Base-by-base conservation (phyloP, 2,888 invertebrate species). In the Enchytraeus crypticus region DNA sequence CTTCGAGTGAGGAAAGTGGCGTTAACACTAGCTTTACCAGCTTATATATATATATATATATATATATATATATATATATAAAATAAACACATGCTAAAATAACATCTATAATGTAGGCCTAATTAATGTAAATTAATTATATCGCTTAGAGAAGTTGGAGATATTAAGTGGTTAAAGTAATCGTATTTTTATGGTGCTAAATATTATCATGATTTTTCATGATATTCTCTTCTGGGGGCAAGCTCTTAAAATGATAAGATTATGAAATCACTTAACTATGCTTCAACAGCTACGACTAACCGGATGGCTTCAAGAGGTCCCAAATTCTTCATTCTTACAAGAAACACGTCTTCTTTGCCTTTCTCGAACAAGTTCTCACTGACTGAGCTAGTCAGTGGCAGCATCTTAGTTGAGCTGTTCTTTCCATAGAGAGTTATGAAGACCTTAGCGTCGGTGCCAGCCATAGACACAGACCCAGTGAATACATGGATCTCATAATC, bases 361-460 rank as follows among this genome's bases (percentile, higher is more conserved):
- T 60, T 59, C 68, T 71, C 59, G 26, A 65, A 64, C 26, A 47
- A 23, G 23, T 29, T 43, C 18, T 55, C 71, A 65, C 29, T 66
- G 57, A 11, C 69, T 72, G 53, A 64, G 45, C 68, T 69, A 11
- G 49, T 47, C 21, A 73, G 69, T 27, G 69, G 69, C 23, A 72
- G 63, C 60, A 72, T 75, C 53, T 67, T 67, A 29, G 69, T 72
- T 5, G 53, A 59, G n/a, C 73, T 72, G 46, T 66, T 53, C 2
- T 66, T 66, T 30, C 76, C 75, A 60, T 66, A 65, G 46, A 76
- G 45, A 2, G 73, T 74, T 33, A 75, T 57, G 65, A 62, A 74
- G 21, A 76, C 72, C 45, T 70, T 71, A n/a, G 76, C 73, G 63
- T 75, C 72, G 26, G 76, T 76, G n/a, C 74, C 76, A 5, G 74